These are phyloP conservation scores for Dromius quadrimaculatus DNA, from an alignment of 2,888 invertebrate species.

Conservation along the genomic window DNA sequence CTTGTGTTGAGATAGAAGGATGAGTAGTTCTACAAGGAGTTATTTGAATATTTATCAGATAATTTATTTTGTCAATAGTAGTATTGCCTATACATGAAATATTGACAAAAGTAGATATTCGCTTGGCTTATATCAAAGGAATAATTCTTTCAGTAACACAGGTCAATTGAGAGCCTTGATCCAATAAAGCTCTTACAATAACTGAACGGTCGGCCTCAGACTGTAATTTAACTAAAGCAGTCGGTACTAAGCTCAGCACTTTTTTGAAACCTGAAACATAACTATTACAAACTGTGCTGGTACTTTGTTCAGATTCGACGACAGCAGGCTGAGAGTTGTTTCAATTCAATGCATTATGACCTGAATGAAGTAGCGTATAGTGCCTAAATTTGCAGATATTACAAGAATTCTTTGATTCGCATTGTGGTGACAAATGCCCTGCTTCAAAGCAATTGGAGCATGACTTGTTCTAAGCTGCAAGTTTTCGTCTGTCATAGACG, in stretches of 20 bases:
- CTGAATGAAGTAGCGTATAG: background rate
- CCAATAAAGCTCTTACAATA: slow-evolving; percentile 1
- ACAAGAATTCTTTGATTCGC: background rate
- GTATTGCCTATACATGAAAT: slow-evolving; percentile 4
- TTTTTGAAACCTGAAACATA: no score
- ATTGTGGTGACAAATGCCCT: background rate
- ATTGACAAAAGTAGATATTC: background rate
- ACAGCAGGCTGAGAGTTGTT: no score
- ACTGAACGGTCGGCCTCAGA: background rate
- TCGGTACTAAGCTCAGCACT: background rate
- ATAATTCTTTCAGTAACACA: background rate
- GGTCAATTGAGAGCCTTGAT: background rate
- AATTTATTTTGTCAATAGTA: background rate
- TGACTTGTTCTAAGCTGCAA: background rate
- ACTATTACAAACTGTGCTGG: slow-evolving; percentile 4
- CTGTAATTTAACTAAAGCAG: background rate
- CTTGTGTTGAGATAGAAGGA: no score
- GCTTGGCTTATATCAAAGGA: background rate
- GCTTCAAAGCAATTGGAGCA: background rate
- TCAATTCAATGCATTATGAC: background rate
- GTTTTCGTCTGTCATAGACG: background rate
- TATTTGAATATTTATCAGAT: background rate
- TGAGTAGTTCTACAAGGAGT: background rate
- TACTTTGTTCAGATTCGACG: background rate
- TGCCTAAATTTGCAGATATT: background rate